These are phyloP conservation scores for Blomia tropicalis DNA, from an alignment of 2,888 invertebrate genomes.

Conservation along the genomic window DNA sequence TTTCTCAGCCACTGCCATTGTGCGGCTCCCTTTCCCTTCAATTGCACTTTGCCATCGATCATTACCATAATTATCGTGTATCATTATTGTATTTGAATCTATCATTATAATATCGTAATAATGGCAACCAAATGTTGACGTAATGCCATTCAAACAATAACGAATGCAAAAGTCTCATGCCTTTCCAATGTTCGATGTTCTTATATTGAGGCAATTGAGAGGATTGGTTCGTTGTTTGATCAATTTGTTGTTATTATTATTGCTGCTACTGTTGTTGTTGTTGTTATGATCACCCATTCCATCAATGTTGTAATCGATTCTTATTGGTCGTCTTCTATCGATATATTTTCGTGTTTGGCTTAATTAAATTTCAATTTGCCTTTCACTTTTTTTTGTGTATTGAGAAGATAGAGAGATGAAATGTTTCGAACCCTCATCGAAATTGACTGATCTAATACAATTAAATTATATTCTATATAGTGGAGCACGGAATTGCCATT, in stretches of 20 bases:
- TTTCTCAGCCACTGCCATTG: too few relatives aligned
- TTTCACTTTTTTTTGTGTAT: conserved; percentile 11
- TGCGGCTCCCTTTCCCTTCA: not conserved
- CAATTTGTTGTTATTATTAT: not conserved
- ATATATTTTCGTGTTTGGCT: not conserved
- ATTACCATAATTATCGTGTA: conserved; percentile 12
- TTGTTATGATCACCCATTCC: not conserved
- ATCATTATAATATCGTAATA: too few relatives aligned
- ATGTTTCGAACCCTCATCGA: too few relatives aligned
- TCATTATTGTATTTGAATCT: not conserved
- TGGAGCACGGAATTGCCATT: too few relatives aligned
- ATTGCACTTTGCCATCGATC: not conserved
- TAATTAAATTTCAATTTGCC: conserved; percentile 9
- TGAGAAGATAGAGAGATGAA: too few relatives aligned
- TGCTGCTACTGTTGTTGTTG: not conserved
- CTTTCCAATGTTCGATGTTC: too few relatives aligned
- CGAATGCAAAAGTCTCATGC: too few relatives aligned
- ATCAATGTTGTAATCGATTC: too few relatives aligned
- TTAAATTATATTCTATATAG: not conserved
- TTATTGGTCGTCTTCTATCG: not conserved
- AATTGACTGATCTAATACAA: not conserved
- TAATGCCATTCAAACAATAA: too few relatives aligned
- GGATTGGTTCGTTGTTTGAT: not conserved
- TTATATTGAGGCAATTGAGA: too few relatives aligned
- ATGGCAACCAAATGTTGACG: too few relatives aligned